Evolutionary conservation across 30 jellyfish, hydroid and myxozoan species (phyloP).

Genomic region (Turritopsis dohrnii): DNA sequence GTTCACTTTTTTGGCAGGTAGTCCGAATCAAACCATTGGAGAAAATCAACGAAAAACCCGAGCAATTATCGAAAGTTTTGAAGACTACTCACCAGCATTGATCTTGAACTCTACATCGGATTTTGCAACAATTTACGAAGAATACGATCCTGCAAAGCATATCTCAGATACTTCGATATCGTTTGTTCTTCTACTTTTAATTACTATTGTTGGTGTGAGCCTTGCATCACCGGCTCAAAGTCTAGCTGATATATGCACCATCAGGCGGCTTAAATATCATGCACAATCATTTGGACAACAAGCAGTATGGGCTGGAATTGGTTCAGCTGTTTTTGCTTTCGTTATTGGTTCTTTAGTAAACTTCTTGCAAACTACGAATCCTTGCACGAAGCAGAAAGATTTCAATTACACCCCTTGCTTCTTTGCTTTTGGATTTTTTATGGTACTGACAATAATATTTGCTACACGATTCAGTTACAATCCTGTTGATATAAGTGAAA

Average conservation of each 20-base stretch:
- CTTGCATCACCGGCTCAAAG: conserved; percentile 81
- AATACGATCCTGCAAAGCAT: conserved; percentile 87
- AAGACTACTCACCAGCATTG: conserved; percentile 24
- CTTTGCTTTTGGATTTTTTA: conserved; percentile 61
- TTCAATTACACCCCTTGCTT: conserved; percentile 72
- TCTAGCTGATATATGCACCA: conserved; percentile 72
- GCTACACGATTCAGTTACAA: conserved; percentile 60
- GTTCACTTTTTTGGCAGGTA: conserved; percentile 49
- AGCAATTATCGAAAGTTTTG: conserved; percentile 32
- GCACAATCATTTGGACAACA: conserved; percentile 71
- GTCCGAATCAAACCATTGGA: neutral
- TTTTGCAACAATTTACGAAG: conserved; percentile 62
- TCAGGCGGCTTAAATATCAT: conserved; percentile 54
- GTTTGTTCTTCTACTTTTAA: conserved; percentile 45
- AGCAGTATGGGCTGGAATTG: conserved; percentile 89
- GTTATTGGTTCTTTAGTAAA: conserved; percentile 56
- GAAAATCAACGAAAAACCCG: conserved; percentile 4
- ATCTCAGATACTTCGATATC: conserved; percentile 61
- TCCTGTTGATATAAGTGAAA: conserved; percentile 21
- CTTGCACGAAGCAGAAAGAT: conserved; percentile 61
- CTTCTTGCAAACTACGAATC: conserved; percentile 47
- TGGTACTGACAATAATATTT: conserved; percentile 51
- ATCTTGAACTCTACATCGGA: conserved; percentile 43
- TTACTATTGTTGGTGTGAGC: conserved; percentile 76
- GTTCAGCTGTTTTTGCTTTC: conserved; percentile 68